These are phyloP conservation scores for Sitta europaea DNA, from an alignment of 2,113 vertebrate genomes.

Conservation along the genomic window DNA sequence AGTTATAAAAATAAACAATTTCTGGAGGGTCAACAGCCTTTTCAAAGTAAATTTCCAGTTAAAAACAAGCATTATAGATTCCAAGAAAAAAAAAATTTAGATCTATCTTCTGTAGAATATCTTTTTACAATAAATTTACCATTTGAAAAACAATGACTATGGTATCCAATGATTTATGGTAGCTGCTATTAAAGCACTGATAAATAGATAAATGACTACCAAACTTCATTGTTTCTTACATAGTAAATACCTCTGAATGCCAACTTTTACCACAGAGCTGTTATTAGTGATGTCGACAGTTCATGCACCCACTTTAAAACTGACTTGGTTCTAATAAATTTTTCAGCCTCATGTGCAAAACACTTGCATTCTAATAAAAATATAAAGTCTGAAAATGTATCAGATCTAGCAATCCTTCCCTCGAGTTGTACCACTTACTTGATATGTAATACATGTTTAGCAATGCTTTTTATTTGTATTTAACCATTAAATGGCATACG, in stretches of 20 bases:
- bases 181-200: conserved; percentile 76
- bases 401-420: conserved; percentile 65
- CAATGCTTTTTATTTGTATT: conserved; percentile 69
- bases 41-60: conserved; percentile 77
- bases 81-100: conserved; percentile 73
- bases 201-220: conserved; percentile 72
- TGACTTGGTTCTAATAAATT: conserved; percentile 46
- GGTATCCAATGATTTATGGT: conserved; percentile 69
- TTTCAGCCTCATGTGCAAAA: conserved; percentile 78
- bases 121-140: conserved; percentile 75
- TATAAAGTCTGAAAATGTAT: conserved; percentile 75
- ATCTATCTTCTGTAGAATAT: conserved; percentile 75
- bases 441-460: conserved; percentile 73
- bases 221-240: conserved; percentile 77
- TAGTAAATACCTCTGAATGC: conserved; percentile 83
- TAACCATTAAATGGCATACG: conserved; percentile 74
- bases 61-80: conserved; percentile 78
- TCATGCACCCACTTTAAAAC: conserved; percentile 64
- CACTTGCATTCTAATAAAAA: conserved; percentile 81
- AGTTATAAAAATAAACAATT: conserved; percentile 81
- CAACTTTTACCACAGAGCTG: conserved; percentile 74
- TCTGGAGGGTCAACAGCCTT: conserved; percentile 72
- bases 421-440: conserved; percentile 69
- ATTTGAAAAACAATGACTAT: conserved; percentile 73
- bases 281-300: conserved; percentile 70